Conservation (phyloP, 35 echinoderm and acorn worm genomes). For the Apostichopus californicus region DNA sequence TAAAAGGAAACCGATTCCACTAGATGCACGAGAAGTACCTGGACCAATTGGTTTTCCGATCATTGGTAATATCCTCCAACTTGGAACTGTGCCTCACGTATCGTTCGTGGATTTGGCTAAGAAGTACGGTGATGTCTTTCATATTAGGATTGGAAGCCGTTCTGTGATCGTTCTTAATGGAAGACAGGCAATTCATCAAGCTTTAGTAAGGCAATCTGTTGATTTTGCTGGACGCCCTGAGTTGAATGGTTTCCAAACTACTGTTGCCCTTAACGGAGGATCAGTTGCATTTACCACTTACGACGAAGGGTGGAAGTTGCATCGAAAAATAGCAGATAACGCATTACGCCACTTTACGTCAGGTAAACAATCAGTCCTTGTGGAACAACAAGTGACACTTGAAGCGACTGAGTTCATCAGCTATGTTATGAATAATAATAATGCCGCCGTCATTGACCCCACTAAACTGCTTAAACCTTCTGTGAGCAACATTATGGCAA, state of each 20-base stretch:
- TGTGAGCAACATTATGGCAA: constrained; percentile 72
- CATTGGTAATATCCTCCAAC: constrained; percentile 72
- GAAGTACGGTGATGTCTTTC: too few relatives aligned
- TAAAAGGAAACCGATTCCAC: too few relatives aligned
- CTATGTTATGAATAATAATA: constrained; percentile 37
- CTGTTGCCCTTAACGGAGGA: too few relatives aligned
- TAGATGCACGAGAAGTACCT: neutral
- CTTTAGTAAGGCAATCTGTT: too few relatives aligned
- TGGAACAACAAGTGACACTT: constrained; percentile 58
- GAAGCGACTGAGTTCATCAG: constrained; percentile 72
- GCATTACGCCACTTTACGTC: constrained; percentile 75
- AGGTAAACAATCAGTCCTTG: too few relatives aligned
- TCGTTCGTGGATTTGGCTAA: constrained; percentile 11
- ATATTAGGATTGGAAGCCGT: constrained; percentile 69
- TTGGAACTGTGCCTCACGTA: neutral
- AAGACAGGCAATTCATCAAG: too few relatives aligned
- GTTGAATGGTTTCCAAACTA: too few relatives aligned
- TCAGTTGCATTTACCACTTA: too few relatives aligned
- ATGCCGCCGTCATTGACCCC: constrained; percentile 54
- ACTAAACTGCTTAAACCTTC: constrained; percentile 54
- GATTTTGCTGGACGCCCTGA: too few relatives aligned
- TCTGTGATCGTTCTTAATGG: too few relatives aligned
- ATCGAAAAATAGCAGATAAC: constrained; percentile 68
- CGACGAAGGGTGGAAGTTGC: too few relatives aligned
- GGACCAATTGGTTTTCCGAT: too few relatives aligned